Evolutionary conservation across 2,797 vertebrate species (phyloP), one percentile per base, ranked within the genome.

Genomic region (Pithecia hirsuta): DNA sequence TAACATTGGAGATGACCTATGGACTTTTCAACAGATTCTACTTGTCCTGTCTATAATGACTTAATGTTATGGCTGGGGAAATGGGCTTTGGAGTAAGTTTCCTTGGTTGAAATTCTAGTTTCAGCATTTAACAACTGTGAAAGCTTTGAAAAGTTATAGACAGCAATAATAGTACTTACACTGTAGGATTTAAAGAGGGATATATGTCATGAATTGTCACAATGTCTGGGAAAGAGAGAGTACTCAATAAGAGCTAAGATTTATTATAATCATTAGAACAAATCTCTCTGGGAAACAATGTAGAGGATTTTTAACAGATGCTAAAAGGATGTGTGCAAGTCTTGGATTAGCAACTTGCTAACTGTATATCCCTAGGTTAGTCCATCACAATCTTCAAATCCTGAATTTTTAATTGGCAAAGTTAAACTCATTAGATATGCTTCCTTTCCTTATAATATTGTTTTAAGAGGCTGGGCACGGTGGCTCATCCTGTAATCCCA

Each of bases 81-180:
- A 76, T 46, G 61, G 30, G n/a, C 12, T 93, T 94, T 52, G 55
- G 26, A 85, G 55, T 36, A 67, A 96, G 26, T 84, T 39, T 90
- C 41, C 22, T 61, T 95, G 67, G 22, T 30, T 91, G 22, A 84
- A 96, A 79, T 76, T 91, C 55, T 83, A 72, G 46, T 80, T 95
- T 59, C 4, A 89, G 52, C 67, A 87, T 59, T 76, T 76, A 95
- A 50, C 41, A 70, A 30, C 59, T 67, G 33, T 61, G 81, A 87
- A 74, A 93, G 48, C 89, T 95, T 91, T 93, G 88, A 57, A 93
- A 75, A 26, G 7, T 86, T 81, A 72, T 41, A 13, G 22, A 78
- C n/a, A 46, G 12, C 3, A 13, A 67, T 72, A 74, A 76, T 76
- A 17, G 33, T 57, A 48, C 33, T 59, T 70, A 64, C 41, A 67